Conservation (phyloP, 2,888 invertebrate genomes). For the Sycophila texana region DNA sequence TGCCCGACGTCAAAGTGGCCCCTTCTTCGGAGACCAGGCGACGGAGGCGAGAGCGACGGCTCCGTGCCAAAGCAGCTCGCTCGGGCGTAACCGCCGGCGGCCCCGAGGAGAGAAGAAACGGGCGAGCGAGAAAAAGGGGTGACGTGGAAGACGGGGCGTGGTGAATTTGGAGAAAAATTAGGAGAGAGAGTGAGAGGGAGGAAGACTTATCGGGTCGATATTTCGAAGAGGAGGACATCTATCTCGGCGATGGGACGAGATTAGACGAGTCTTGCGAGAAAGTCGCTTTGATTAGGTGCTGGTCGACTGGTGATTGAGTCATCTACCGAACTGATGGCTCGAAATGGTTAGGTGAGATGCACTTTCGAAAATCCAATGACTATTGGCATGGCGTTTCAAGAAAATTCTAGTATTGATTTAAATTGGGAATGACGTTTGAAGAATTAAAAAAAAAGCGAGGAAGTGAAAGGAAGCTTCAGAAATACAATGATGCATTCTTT, state of each 20-base stretch:
- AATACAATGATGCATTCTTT: too few relatives aligned
- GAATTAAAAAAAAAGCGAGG: too few relatives aligned
- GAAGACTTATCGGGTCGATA: slow-evolving; percentile 27
- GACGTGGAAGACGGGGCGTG: slow-evolving; percentile 18
- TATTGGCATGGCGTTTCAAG: too few relatives aligned
- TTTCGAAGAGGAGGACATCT: slow-evolving; percentile 45
- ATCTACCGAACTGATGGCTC: too few relatives aligned
- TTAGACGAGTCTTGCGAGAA: slow-evolving; percentile 6
- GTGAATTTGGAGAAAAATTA: slow-evolving; percentile 31
- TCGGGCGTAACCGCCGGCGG: slow-evolving; percentile 17
- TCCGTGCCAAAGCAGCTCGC: slow-evolving; percentile 25
- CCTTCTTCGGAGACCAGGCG: background rate
- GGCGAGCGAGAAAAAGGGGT: background rate
- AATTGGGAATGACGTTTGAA: too few relatives aligned
- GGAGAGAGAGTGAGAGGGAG: background rate
- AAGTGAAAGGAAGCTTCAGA: too few relatives aligned
- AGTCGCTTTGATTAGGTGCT: background rate
- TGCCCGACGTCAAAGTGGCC: slow-evolving; percentile 51
- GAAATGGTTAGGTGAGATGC: too few relatives aligned
- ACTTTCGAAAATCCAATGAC: too few relatives aligned
- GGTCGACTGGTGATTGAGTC: too few relatives aligned
- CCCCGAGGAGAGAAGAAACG: background rate
- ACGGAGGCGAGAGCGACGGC: slow-evolving; percentile 18
- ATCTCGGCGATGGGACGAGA: slow-evolving; percentile 21
- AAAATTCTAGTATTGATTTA: too few relatives aligned